Evolutionary conservation across 2,113 vertebrate species (phyloP).

Genomic region (Montifringilla adamsi): DNA sequence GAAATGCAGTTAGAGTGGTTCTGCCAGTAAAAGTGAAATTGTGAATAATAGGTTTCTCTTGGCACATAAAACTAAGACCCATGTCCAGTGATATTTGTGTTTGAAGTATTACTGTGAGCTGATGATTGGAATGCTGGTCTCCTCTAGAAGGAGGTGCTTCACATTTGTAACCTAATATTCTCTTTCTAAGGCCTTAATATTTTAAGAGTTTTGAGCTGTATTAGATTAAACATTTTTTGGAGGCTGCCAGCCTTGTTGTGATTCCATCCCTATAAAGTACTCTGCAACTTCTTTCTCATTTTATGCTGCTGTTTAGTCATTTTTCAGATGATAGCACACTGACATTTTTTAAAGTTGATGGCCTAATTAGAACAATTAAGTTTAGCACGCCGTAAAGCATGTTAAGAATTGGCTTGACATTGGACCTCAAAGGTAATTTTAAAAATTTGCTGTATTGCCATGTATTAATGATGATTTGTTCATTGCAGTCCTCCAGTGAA

Average conservation of each 20-base stretch:
- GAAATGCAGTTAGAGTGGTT: not conserved
- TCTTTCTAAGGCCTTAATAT: not conserved
- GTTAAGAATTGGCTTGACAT: not conserved
- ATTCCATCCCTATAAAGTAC: not conserved
- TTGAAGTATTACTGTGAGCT: not conserved
- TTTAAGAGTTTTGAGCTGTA: not conserved
- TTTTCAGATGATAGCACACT: not conserved
- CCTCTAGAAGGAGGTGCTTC: not conserved
- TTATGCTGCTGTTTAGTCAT: not conserved
- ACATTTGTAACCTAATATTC: not conserved
- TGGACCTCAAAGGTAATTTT: not conserved
- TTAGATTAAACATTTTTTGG: not conserved
- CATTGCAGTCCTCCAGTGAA: not conserved
- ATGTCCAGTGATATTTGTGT: conserved; percentile 1
- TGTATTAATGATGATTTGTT: not conserved
- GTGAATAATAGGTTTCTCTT: not conserved
- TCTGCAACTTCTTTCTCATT: not conserved
- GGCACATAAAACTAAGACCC: not conserved
- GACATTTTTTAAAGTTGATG: not conserved
- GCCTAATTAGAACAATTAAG: not conserved
- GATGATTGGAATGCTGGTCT: not conserved
- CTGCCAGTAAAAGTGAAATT: conserved; percentile 15
- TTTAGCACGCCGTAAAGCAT: not conserved
- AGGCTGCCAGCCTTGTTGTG: not conserved
- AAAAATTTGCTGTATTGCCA: not conserved